Evolutionary conservation across 2,797 vertebrate genomes (phyloP), one percentile per base, ranked within the genome.

Genomic region (Knipowitschia caucasica): DNA sequence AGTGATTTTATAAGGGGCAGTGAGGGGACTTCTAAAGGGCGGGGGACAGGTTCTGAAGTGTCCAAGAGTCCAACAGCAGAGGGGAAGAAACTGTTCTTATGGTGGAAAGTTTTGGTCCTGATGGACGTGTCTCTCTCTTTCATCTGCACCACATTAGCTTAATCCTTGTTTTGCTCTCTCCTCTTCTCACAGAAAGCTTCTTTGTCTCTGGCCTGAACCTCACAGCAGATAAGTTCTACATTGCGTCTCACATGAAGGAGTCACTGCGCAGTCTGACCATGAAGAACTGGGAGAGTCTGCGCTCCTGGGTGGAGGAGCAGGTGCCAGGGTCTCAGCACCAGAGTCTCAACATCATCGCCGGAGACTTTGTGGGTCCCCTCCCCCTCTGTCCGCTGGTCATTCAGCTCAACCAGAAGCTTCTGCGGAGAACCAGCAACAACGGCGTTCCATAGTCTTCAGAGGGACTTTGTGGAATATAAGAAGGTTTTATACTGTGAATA

Each of bases 121-220:
- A n/a, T n/a, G n/a, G n/a, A n/a, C n/a, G n/a, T n/a, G n/a, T n/a
- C n/a, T n/a, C n/a, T n/a, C n/a, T n/a, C n/a, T n/a, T n/a, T n/a
- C n/a, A n/a, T n/a, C n/a, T n/a, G n/a, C n/a, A n/a, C n/a, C n/a
- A n/a, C n/a, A n/a, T n/a, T n/a, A n/a, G n/a, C 3, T 34, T 34
- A 34, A 5, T 8, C 15, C 11, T 18, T 39, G 3, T 4, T 20
- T 39, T 39, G 14, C 7, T 15, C 7, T 5, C 8, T 14, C 21
- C 27, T 29, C 26, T 43, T 8, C 34, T 36, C 20, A 0, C 80
- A 92, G 90, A 81, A 1, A 62, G 85, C 2, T 92, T 98, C 74
- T 98, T 96, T 2, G 89, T 96, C 42, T 88, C 90, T 0, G 95
- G 95, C 33, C 87, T 94, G 68, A 96, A 98, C 73, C 90, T 96